Evolutionary conservation across 2,797 vertebrate species (phyloP).

Genomic region (Bucorvus abyssinicus): DNA sequence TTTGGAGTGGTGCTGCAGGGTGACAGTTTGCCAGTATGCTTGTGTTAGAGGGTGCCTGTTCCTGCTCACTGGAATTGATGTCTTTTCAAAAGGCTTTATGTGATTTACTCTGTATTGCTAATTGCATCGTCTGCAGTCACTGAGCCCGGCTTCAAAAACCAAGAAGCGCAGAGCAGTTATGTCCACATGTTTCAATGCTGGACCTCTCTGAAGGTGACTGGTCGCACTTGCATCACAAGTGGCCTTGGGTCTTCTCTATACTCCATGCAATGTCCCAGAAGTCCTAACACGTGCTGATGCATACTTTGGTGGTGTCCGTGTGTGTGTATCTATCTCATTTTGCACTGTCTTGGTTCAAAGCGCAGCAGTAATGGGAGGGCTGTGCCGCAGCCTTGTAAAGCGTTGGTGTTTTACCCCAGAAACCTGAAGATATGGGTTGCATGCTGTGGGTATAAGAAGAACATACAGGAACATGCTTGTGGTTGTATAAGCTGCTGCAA

Average conservation of each 20-base stretch:
- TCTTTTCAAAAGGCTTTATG: not conserved
- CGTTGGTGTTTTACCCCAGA: not conserved
- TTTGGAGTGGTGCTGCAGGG: not conserved
- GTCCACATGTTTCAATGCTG: not conserved
- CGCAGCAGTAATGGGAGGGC: not conserved
- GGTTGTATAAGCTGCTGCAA: not conserved
- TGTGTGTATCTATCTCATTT: accelerated
- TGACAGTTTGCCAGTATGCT: not conserved
- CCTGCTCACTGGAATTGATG: accelerated
- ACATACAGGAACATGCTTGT: not conserved
- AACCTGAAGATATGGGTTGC: not conserved
- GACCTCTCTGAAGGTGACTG: not conserved
- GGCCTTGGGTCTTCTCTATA: not conserved
- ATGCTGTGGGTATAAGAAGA: not conserved
- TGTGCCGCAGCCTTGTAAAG: not conserved
- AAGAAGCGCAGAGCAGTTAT: not conserved
- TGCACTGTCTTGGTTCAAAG: not conserved
- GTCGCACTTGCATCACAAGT: not conserved
- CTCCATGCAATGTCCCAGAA: not conserved
- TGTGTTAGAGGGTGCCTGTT: accelerated
- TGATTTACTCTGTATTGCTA: not conserved
- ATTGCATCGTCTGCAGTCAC: not conserved
- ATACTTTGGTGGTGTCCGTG: too few relatives aligned
- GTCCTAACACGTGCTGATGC: not conserved
- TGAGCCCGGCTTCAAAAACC: not conserved